Evolutionary conservation across 2,797 vertebrate genomes (phyloP).

Genomic region (Podarcis siculus): DNA sequence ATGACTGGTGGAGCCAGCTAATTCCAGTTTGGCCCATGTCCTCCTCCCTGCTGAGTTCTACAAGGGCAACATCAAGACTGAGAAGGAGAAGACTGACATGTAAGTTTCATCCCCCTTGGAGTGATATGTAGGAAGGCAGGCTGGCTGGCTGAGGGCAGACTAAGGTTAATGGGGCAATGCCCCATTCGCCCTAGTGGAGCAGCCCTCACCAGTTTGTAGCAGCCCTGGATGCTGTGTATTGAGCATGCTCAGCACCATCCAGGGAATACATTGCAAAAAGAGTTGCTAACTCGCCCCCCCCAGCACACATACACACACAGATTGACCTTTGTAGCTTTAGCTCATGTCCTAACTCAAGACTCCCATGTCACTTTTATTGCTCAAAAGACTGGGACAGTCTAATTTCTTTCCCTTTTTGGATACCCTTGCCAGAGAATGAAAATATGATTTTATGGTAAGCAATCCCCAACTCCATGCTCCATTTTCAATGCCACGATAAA

Average conservation of each 20-base stretch:
- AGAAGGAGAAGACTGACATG: no score
- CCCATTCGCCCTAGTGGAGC: no score
- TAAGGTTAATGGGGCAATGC: no score
- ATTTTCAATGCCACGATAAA: slow-evolving; percentile 34
- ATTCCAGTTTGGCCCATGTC: no score
- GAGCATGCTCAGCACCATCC: not conserved
- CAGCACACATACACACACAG: no score
- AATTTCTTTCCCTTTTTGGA: slow-evolving; percentile 33
- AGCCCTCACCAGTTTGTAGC: not conserved
- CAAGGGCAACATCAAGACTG: no score
- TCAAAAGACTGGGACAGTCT: slow-evolving; percentile 23
- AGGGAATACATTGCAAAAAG: not conserved
- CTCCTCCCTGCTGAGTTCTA: no score
- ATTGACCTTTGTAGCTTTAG: slow-evolving; percentile 5
- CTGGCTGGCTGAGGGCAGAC: no score
- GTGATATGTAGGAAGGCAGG: no score
- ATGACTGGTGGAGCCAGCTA: no score
- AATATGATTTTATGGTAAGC: slow-evolving; percentile 42
- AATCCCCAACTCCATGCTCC: slow-evolving; percentile 36
- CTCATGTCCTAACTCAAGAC: slow-evolving; percentile 26
- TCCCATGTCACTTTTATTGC: slow-evolving; percentile 28
- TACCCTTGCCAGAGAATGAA: slow-evolving; percentile 19
- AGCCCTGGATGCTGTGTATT: not conserved
- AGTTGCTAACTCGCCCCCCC: not conserved
- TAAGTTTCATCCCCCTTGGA: no score